Base-by-base conservation (phyloP, 2,888 invertebrate species). In the Thysanoteuthis rhombus region DNA sequence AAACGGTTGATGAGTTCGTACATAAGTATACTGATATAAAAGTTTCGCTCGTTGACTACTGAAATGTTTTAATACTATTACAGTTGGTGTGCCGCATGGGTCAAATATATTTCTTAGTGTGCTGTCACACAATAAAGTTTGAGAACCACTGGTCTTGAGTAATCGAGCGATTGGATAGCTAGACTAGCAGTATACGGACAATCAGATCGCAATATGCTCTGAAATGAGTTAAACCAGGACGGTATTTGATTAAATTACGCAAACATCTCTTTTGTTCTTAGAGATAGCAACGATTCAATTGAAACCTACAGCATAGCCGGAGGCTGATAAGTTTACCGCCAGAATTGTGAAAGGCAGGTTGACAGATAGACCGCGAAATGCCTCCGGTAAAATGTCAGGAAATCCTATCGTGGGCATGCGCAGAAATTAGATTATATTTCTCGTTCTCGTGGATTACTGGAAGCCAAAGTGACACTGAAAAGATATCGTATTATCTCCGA, bases 201-300 rank as follows among this genome's bases (percentile, higher is more conserved):
- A 75, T 75, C 75, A 2, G n/a, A n/a, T 75, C 16, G 75, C 75
- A n/a, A 3, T 36, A 1, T 75, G 75, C 75, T 36, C 36, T 75
- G 75, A 75, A 75, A 75, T n/a, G 75, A n/a, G 75, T 75, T 75
- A 36, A 75, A 75, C 12, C 75, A 12, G 75, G 12, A 36, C 16
- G n/a, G n/a, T n/a, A 75, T 75, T 75, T 75, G 75, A 75, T 75
- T 75, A 75, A 75, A 75, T 75, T 75, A 75, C n/a, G n/a, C 75
- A 75, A 75, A 75, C 75, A 75, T 75, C n/a, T 75, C 75, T 75
- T 75, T 36, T 1, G n/a, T 75, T n/a, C 75, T 75, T 75, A n/a
- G 12, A 75, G 75, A n/a, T 75, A 75, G 75, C 75, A n/a, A 75
- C n/a, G 75, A 75, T 75, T 75, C 75, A 75, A 75, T 75, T 75